phyloP scores from a whole-genome alignment of 1,140 invertebrate genomes.

The Littorina saxatilis region DNA sequence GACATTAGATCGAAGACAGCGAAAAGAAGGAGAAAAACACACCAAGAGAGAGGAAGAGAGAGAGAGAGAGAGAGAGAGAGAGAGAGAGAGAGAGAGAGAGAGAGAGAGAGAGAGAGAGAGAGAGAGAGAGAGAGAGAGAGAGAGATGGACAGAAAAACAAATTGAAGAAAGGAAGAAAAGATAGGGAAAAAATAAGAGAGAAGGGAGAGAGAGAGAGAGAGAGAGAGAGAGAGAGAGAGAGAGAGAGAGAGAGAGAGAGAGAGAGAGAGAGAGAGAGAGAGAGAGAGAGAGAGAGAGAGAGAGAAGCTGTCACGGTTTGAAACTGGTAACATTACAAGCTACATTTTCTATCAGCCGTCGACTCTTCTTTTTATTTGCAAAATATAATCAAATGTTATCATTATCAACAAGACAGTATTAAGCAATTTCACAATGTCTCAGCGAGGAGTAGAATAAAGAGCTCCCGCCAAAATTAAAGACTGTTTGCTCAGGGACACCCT shows the following conservation, averaged over 20 bases:
- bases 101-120: too few species aligned
- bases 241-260: conserved; percentile 28
- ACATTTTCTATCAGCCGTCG: too few species aligned
- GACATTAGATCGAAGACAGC: neutral
- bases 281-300: conserved; percentile 15
- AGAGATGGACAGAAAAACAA: neutral
- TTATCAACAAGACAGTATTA: neutral
- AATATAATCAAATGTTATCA: neutral
- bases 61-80: too few species aligned
- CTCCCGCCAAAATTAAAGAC: too few species aligned
- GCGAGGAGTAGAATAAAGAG: neutral
- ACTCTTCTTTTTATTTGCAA: neutral
- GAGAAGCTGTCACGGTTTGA: neutral
- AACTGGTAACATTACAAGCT: too few species aligned
- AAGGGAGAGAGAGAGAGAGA: neutral
- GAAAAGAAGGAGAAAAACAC: neutral
- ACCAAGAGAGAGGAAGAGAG: too few species aligned
- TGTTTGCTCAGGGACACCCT: too few species aligned
- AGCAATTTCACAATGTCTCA: neutral
- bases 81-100: too few species aligned
- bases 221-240: neutral
- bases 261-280: conserved; percentile 28
- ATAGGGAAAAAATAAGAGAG: too few species aligned
- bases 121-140: too few species aligned
- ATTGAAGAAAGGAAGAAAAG: too few species aligned